A percentile compares a stretch with the other conserved stretches of the same genome.
Evolutionary conservation across 2,113 vertebrate species (phyloP).

Genomic region (Orycteropus afer): DNA sequence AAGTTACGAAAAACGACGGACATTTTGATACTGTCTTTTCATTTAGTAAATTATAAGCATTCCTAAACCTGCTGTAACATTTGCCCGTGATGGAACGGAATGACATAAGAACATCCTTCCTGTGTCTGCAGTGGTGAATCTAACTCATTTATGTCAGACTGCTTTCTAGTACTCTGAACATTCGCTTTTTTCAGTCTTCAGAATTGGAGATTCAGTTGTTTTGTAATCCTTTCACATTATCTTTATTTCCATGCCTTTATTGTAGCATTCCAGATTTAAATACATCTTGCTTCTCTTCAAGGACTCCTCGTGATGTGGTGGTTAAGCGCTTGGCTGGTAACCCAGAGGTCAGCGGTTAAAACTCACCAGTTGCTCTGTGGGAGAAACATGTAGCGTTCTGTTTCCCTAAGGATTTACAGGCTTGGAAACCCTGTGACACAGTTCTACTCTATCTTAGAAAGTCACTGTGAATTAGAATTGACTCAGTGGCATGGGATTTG

Average conservation of each 20-base stretch:
- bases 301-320: no score
- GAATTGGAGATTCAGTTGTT: background rate
- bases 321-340: no score
- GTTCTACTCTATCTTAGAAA: no score
- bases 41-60: background rate
- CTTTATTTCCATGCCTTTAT: slow-evolving; percentile 11
- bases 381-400: no score
- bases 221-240: background rate
- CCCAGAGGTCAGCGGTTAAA: no score
- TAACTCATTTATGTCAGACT: background rate
- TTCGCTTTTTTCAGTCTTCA: background rate
- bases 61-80: background rate
- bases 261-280: background rate
- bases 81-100: background rate
- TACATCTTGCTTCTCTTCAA: background rate
- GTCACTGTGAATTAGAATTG: no score
- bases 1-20: slow-evolving; percentile 59
- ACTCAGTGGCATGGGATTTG: no score
- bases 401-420: no score
- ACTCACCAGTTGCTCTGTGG: no score
- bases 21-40: slow-evolving; percentile 13
- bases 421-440: no score
- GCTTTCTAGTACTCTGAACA: background rate
- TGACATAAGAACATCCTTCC: background rate
- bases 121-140: background rate